phyloP scores from a whole-genome alignment of 2,113 vertebrate species.

The Madoqua kirkii region DNA sequence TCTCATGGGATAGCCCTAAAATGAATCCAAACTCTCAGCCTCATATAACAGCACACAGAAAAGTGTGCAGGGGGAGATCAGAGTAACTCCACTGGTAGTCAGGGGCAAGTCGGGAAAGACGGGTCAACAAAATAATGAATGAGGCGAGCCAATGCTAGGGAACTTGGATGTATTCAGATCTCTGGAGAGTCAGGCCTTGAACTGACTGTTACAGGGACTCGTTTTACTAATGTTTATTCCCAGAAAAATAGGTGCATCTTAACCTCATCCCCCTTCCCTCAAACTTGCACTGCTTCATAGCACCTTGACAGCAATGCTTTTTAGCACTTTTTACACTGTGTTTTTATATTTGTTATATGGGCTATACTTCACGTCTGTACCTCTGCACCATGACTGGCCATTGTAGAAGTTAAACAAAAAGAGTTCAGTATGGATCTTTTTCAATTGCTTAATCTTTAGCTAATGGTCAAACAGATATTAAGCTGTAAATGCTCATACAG shows the following conservation, averaged over 20 bases:
- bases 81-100: background rate
- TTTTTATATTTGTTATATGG: background rate
- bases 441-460: background rate
- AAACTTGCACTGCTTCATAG: background rate
- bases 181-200: background rate
- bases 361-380: background rate
- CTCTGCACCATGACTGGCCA: background rate
- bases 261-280: background rate
- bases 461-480: background rate
- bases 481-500: background rate
- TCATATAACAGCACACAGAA: background rate
- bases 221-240: background rate
- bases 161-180: background rate
- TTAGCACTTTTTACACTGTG: background rate
- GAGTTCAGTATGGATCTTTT: background rate
- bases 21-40: background rate
- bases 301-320: background rate
- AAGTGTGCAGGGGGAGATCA: accelerated
- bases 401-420: background rate
- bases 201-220: background rate
- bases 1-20: background rate
- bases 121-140: background rate
- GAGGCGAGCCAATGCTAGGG: background rate
- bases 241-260: background rate
- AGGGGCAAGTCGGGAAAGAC: background rate